Evolutionary conservation across 2,797 vertebrate species (phyloP).

Genomic region (Crenichthys baileyi): DNA sequence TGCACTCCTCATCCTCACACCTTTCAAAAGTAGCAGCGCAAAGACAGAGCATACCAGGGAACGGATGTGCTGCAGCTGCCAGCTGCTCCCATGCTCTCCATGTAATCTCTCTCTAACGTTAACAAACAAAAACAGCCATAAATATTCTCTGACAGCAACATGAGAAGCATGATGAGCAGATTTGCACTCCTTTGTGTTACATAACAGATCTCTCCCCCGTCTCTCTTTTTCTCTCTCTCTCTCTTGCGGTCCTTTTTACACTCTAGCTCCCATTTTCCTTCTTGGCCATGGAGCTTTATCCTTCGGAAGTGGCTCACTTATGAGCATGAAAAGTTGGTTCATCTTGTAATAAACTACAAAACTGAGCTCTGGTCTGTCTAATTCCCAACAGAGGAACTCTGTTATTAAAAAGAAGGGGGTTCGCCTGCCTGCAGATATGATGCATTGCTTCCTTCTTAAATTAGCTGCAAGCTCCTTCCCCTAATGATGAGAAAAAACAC

Average conservation of each 20-base stretch:
- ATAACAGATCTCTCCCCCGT: constrained; percentile 58
- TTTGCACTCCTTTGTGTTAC: constrained; percentile 74
- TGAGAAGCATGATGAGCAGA: constrained; percentile 78
- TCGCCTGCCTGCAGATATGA: constrained; percentile 54
- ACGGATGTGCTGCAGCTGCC: constrained; percentile 59
- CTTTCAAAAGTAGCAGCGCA: constrained; percentile 36
- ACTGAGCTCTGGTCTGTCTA: constrained; percentile 34
- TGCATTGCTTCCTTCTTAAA: constrained; percentile 48
- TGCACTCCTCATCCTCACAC: constrained; percentile 44
- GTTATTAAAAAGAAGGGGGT: constrained; percentile 40
- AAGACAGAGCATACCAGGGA: constrained; percentile 33
- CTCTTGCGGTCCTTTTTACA: constrained; percentile 46
- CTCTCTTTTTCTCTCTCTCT: constrained; percentile 43
- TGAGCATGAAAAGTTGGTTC: constrained; percentile 44
- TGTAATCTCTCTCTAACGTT: constrained; percentile 14
- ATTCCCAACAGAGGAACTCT: constrained; percentile 29
- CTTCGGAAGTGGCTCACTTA: constrained; percentile 66
- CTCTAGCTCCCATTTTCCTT: constrained; percentile 55
- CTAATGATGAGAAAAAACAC: constrained; percentile 56
- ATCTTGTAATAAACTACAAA: constrained; percentile 48
- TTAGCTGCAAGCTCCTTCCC: constrained; percentile 37
- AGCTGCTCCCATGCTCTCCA: constrained; percentile 55
- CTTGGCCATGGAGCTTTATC: constrained; percentile 64
- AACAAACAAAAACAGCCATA: constrained; percentile 68
- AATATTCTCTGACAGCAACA: constrained; percentile 72